These are phyloP conservation scores for Hydra vulgaris DNA, from an alignment of 30 jellyfish, hydroid and myxozoan species.

Conservation along the genomic window DNA sequence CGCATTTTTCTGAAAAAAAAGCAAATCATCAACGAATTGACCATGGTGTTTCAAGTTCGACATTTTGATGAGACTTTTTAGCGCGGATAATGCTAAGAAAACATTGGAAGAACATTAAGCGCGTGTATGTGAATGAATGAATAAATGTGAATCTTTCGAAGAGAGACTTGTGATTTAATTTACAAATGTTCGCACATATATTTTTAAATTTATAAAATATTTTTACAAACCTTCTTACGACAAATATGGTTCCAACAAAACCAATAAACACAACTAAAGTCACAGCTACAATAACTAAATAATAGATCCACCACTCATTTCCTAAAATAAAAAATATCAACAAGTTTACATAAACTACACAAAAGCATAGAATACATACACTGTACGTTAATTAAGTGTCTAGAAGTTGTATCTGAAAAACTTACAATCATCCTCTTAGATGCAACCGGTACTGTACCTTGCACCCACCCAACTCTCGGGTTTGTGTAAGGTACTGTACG, in stretches of 20 bases:
- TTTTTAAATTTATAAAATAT: too few species aligned
- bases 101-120: neutral
- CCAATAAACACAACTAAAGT: slow-evolving; percentile 24
- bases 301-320: slow-evolving; percentile 29
- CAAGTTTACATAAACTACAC: neutral
- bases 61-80: slow-evolving; percentile 3
- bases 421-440: too few species aligned
- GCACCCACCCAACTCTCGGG: too few species aligned
- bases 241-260: slow-evolving; percentile 12
- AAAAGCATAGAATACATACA: too few species aligned
- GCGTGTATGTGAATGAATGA: neutral
- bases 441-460: too few species aligned
- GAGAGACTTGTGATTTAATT: too few species aligned
- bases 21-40: slow-evolving; percentile 9
- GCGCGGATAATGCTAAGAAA: slow-evolving; percentile 6
- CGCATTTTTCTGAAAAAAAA: slow-evolving; percentile 31
- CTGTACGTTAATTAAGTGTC: too few species aligned
- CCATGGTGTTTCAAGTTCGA: slow-evolving; percentile 13
- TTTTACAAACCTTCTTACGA: slow-evolving; percentile 36
- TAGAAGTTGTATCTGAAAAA: too few species aligned
- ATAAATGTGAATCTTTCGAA: too few species aligned
- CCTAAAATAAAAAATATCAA: neutral
- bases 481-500: too few species aligned
- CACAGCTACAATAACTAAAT: slow-evolving; percentile 13
- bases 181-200: too few species aligned